Percentiles rank a stretch among this genome's conserved stretches.
These are phyloP conservation scores for Cebidichthys violaceus DNA, from an alignment of 2,113 vertebrate species.

Conservation along the genomic window DNA sequence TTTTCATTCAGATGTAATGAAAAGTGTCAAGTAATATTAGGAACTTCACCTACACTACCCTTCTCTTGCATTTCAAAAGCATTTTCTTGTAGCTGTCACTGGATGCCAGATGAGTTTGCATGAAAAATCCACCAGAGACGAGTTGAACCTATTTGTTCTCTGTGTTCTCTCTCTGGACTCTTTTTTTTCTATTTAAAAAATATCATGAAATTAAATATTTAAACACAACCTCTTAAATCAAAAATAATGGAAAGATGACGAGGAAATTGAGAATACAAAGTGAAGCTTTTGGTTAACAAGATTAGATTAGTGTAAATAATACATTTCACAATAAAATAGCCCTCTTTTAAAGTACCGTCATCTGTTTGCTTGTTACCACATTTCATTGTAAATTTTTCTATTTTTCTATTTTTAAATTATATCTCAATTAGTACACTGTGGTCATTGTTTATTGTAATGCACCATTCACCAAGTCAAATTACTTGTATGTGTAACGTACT, in stretches of 20 bases:
- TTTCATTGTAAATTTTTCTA: too few species aligned
- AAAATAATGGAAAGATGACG: neutral
- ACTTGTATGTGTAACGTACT: too few species aligned
- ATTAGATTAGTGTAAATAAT: neutral
- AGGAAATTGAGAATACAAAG: neutral
- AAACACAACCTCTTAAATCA: neutral
- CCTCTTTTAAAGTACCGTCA: too few species aligned
- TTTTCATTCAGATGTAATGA: too few species aligned
- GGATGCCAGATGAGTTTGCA: neutral
- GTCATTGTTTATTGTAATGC: too few species aligned
- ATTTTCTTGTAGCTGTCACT: constrained; percentile 54
- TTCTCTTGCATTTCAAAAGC: constrained; percentile 47
- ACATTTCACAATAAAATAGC: too few species aligned
- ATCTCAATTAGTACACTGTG: too few species aligned
- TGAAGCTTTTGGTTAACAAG: neutral
- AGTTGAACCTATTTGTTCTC: neutral
- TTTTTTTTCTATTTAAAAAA: neutral
- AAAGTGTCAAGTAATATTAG: too few species aligned
- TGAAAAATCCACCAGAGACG: constrained; percentile 31
- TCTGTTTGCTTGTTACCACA: too few species aligned
- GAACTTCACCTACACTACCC: neutral
- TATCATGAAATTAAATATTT: constrained; percentile 4
- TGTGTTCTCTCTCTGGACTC: neutral
- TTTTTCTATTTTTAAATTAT: too few species aligned
- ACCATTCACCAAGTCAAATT: too few species aligned